Evolutionary conservation across 1,140 invertebrate species (phyloP).

Genomic region (Trachymyrmex septentrionalis): DNA sequence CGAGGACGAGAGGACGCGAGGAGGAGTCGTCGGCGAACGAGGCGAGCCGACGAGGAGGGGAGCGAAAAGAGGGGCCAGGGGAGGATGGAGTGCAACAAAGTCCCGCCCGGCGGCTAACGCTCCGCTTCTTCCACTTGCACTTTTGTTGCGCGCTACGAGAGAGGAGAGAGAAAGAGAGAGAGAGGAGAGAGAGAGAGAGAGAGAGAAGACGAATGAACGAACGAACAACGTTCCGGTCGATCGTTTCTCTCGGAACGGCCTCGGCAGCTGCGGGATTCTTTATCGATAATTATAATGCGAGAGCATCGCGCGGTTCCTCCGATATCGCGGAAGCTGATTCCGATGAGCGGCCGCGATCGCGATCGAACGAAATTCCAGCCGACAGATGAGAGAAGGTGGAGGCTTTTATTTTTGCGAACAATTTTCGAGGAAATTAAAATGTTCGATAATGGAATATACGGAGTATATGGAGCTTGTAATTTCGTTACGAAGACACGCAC

Average conservation of each 20-base stretch:
- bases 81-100: conserved; percentile 51
- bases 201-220: too few relatives aligned
- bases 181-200: background rate
- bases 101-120: conserved; percentile 60
- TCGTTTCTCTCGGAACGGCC: conserved; percentile 1
- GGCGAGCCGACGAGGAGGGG: background rate
- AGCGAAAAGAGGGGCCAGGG: conserved; percentile 36
- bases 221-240: background rate
- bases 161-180: background rate
- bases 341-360: background rate
- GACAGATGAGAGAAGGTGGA: background rate
- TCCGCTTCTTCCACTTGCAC: conserved; percentile 70
- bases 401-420: background rate
- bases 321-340: conserved; percentile 50
- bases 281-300: conserved; percentile 45
- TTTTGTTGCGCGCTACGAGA: conserved; percentile 63
- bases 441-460: background rate
- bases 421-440: background rate
- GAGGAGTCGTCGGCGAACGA: conserved; percentile 8
- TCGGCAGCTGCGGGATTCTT: conserved; percentile 48
- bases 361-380: conserved; percentile 5
- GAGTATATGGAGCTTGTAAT: background rate
- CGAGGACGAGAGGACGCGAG: conserved; percentile 44
- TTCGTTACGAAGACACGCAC: background rate
- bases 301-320: background rate